Conservation (phyloP, 2,113 vertebrate species). For the Notechis scutatus region DNA sequence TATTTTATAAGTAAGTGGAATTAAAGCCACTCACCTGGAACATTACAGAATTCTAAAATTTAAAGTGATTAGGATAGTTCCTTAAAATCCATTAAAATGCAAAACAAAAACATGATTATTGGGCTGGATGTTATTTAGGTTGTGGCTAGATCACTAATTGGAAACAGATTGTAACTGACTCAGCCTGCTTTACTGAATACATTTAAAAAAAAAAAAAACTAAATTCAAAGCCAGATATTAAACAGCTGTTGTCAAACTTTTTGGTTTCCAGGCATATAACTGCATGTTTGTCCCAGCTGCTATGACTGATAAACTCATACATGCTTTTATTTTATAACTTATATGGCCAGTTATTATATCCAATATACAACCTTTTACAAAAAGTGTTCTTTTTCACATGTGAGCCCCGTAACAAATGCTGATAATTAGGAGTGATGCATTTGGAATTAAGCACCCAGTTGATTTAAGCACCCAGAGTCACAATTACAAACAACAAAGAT, state of each 20-base stretch:
- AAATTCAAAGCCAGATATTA: slow-evolving; percentile 52
- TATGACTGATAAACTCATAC: slow-evolving; percentile 31
- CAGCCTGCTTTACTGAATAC: slow-evolving; percentile 25
- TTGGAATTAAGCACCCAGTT: neutral
- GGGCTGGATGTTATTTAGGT: neutral
- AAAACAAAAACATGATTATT: neutral
- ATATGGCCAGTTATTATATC: slow-evolving; percentile 20
- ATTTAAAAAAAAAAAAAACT: neutral
- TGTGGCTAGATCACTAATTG: neutral
- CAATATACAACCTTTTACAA: neutral
- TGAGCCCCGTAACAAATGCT: neutral
- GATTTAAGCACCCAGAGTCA: neutral
- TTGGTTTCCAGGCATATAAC: neutral
- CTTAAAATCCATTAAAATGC: slow-evolving; percentile 3
- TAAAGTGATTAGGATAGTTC: neutral
- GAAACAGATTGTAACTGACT: slow-evolving; percentile 36
- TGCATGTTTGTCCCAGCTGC: slow-evolving; percentile 35
- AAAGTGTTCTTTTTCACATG: neutral
- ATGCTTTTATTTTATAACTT: neutral
- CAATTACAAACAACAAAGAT: neutral
- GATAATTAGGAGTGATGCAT: neutral
- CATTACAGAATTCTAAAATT: neutral
- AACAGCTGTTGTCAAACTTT: slow-evolving; percentile 54
- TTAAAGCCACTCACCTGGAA: neutral
- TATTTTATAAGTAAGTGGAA: neutral